Conservation (phyloP, 2,888 invertebrate species). For the Drosophila subsilvestris region DNA sequence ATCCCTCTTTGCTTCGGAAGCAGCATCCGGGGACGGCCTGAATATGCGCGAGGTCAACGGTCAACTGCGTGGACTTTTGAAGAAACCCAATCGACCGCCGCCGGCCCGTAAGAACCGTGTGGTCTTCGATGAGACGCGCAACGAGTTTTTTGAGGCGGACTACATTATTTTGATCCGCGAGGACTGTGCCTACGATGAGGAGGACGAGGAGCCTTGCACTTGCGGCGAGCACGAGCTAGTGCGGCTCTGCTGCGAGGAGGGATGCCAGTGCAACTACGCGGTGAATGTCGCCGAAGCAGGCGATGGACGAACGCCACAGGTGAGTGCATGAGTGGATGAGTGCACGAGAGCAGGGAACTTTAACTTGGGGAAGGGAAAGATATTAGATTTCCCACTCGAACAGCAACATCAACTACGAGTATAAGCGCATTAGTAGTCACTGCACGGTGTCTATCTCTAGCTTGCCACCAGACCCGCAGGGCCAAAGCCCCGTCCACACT, state of each 20-base stretch:
- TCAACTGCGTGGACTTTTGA: conserved; percentile 86
- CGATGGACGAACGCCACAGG: conserved; percentile 82
- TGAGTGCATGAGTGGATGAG: conserved; percentile 80
- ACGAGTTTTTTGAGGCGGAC: conserved; percentile 96
- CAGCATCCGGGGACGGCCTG: conserved; percentile 21
- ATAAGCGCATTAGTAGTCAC: conserved; percentile 14
- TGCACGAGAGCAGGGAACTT: conserved; percentile 11
- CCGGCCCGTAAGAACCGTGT: conserved; percentile 90
- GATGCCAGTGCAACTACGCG: conserved; percentile 87
- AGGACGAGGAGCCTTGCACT: conserved; percentile 90
- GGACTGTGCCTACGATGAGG: conserved; percentile 93
- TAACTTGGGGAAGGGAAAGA: not conserved
- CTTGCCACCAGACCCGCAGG: conserved; percentile 10
- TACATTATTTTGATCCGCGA: conserved; percentile 95
- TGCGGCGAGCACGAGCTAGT: conserved; percentile 88
- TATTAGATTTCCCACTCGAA: conserved; percentile 8
- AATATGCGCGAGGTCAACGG: conserved; percentile 85
- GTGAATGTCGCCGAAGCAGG: conserved; percentile 61
- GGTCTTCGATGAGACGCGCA: conserved; percentile 94
- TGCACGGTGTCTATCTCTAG: not conserved
- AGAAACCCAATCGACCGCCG: conserved; percentile 89
- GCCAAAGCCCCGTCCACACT: not conserved
- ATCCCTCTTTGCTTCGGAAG: conserved; percentile 13
- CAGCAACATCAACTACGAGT: not conserved
- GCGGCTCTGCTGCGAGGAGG: conserved; percentile 88